A percentile compares a stretch with the other conserved stretches of the same genome.
phyloP scores from a whole-genome alignment of 2,888 invertebrate species.

The Drosophila colorata region DNA sequence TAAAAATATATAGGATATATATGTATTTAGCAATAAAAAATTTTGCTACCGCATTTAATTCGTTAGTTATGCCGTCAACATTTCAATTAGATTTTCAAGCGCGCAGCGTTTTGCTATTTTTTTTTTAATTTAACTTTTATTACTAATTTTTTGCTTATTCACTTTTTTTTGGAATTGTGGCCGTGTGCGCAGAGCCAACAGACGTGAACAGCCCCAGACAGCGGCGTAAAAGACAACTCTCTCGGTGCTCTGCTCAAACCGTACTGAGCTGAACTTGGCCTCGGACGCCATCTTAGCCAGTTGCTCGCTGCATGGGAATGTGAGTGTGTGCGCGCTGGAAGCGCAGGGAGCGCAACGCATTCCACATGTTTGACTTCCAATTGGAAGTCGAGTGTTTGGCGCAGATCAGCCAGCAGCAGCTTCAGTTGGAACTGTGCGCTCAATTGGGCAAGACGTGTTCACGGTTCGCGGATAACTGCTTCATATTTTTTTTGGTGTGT shows the following conservation, averaged over 20 bases:
- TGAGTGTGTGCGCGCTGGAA: constrained; percentile 38
- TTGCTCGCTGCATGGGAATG: constrained; percentile 51
- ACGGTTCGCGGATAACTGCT: constrained; percentile 44
- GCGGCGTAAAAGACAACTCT: constrained; percentile 73
- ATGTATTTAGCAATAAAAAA: constrained; percentile 8
- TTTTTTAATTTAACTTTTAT: constrained; percentile 27
- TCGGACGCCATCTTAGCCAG: constrained; percentile 85
- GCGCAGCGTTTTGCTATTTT: constrained; percentile 16
- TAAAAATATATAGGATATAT: constrained; percentile 7
- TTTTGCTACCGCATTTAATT: constrained; percentile 33
- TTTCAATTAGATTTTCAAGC: constrained; percentile 64
- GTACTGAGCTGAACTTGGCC: constrained; percentile 81
- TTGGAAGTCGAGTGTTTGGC: constrained; percentile 41
- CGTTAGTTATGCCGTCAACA: constrained; percentile 59
- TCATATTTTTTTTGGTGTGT: constrained; percentile 8
- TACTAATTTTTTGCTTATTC: constrained; percentile 24
- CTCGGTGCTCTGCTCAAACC: constrained; percentile 82
- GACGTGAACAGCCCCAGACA: constrained; percentile 52
- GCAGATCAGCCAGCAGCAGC: constrained; percentile 45
- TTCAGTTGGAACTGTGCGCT: constrained; percentile 74
- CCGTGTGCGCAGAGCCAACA: constrained; percentile 80
- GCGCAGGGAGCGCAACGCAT: constrained; percentile 19
- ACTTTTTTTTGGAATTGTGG: constrained; percentile 48
- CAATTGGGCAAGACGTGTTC: constrained; percentile 71
- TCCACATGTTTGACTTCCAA: constrained; percentile 54